Conservation (phyloP, 2,888 invertebrate species). For the Colletes collaris region DNA sequence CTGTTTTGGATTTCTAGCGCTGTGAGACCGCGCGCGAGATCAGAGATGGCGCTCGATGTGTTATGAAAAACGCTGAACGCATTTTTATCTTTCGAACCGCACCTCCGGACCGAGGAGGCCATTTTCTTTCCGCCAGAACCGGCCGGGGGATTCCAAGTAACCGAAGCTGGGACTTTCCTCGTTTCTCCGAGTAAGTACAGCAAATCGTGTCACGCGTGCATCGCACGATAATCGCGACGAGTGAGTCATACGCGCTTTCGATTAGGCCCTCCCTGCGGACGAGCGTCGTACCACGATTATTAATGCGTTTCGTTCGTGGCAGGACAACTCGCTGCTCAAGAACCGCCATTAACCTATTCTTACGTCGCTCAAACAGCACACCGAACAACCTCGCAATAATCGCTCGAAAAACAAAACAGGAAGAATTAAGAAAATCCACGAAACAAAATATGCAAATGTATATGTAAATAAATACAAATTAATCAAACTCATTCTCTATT, state of each 20-base stretch:
- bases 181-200: conserved; percentile 60
- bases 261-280: conserved; percentile 28
- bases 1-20: too few species aligned
- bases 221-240: conserved; percentile 62
- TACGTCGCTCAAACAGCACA: too few species aligned
- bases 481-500: too few species aligned
- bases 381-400: too few species aligned
- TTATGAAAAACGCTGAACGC: too few species aligned
- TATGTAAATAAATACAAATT: too few species aligned
- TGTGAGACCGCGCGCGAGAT: too few species aligned
- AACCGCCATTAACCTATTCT: background rate
- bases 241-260: conserved; percentile 63
- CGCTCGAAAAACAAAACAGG: too few species aligned
- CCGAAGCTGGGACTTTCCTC: conserved; percentile 65
- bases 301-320: conserved; percentile 34
- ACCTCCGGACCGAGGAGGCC: background rate
- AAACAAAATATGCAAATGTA: too few species aligned
- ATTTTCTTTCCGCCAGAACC: conserved; percentile 30
- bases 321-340: background rate
- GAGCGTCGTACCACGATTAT: conserved; percentile 38
- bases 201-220: conserved; percentile 69
- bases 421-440: too few species aligned
- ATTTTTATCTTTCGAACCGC: background rate
- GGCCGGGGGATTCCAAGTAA: conserved; percentile 61
- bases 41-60: too few species aligned